Percentiles rank a stretch among this genome's conserved stretches.
phyloP scores from a whole-genome alignment of 2,797 vertebrate genomes.

The Cyprinodon diabolis region DNA sequence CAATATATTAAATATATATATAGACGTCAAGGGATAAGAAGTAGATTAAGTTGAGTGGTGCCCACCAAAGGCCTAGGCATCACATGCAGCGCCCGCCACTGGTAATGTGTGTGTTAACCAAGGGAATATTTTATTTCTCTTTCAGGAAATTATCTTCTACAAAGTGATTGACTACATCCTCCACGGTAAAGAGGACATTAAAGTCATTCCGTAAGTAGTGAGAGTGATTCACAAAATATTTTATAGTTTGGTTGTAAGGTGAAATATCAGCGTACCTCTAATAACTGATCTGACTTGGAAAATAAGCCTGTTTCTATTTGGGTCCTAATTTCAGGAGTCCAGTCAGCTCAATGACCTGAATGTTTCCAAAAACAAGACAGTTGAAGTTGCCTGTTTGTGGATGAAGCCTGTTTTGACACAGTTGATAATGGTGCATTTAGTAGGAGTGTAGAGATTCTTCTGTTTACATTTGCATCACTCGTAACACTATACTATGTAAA shows the following conservation, averaged over 20 bases:
- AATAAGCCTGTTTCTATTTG: background rate
- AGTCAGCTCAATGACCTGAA: background rate
- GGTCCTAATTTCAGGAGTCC: background rate
- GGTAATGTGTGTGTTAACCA: too few species aligned
- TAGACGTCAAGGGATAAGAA: too few species aligned
- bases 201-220: slow-evolving; percentile 93
- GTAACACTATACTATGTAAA: background rate
- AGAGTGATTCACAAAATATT: too few species aligned
- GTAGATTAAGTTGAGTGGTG: too few species aligned
- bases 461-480: background rate
- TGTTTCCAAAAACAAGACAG: background rate
- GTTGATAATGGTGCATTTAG: background rate
- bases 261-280: background rate
- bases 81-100: too few species aligned
- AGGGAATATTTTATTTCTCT: too few species aligned
- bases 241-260: background rate
- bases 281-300: background rate
- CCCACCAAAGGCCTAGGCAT: too few species aligned
- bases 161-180: slow-evolving; percentile 97
- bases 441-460: background rate
- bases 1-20: too few species aligned
- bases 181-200: slow-evolving; percentile 97
- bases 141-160: slow-evolving; percentile 94
- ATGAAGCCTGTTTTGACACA: background rate
- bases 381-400: background rate